A percentile compares a stretch with the other conserved stretches of the same genome.
These are phyloP conservation scores for Nasalis larvatus DNA, from an alignment of 2,113 vertebrate species.

Conservation along the genomic window DNA sequence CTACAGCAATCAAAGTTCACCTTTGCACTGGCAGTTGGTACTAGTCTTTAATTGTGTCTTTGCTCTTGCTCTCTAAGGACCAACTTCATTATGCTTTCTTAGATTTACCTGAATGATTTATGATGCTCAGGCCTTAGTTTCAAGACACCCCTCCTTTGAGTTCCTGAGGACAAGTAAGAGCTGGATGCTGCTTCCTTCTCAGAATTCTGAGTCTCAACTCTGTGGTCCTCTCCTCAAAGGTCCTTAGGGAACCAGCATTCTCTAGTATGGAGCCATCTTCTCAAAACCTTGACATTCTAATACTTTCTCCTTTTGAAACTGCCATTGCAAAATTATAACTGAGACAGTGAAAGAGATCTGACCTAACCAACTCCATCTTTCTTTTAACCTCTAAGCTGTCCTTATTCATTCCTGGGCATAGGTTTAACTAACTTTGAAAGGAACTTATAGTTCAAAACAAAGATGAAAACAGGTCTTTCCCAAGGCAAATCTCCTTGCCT, in stretches of 20 bases:
- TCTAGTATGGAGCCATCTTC: background rate
- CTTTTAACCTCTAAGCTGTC: too few species aligned
- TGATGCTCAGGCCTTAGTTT: background rate
- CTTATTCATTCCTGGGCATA: too few species aligned
- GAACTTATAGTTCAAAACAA: too few species aligned
- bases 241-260: background rate
- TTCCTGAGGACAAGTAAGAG: background rate
- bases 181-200: background rate
- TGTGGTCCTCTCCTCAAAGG: accelerated
- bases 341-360: too few species aligned
- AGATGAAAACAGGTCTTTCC: too few species aligned
- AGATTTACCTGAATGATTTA: background rate
- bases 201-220: background rate
- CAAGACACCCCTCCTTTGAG: background rate
- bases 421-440: too few species aligned
- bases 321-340: too few species aligned
- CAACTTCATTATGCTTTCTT: background rate
- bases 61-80: background rate
- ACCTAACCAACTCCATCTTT: too few species aligned
- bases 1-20: background rate
- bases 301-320: background rate
- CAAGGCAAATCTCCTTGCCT: too few species aligned
- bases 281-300: background rate
- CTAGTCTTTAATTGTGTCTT: background rate
- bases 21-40: background rate